These are phyloP conservation scores for Leptopilina boulardi DNA, from an alignment of 1,140 invertebrate species.

Conservation along the genomic window DNA sequence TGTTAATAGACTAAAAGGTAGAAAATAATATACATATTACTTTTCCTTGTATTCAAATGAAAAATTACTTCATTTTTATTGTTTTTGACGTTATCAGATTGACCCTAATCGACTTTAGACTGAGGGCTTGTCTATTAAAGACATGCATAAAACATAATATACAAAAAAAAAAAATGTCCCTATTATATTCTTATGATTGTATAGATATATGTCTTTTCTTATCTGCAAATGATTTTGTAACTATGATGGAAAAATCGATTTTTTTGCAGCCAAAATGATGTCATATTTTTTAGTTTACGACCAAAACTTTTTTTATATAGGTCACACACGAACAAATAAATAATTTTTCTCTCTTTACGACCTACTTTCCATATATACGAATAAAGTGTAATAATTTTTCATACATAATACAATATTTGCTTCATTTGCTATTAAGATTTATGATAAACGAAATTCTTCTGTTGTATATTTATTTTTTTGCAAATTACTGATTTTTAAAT, in stretches of 20 bases:
- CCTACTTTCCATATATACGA: background rate
- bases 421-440: background rate
- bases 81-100: background rate
- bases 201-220: background rate
- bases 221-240: background rate
- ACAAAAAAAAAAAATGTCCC: background rate
- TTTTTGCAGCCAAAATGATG: background rate
- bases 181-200: background rate
- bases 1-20: background rate
- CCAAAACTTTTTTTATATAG: background rate
- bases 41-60: background rate
- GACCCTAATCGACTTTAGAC: background rate
- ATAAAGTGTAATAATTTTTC: background rate
- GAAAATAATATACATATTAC: background rate
- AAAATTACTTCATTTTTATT: background rate
- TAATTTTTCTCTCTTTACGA: background rate
- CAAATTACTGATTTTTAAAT: too few relatives aligned
- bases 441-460: too few relatives aligned
- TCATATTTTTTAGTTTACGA: background rate
- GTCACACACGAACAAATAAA: background rate
- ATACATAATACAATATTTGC: background rate
- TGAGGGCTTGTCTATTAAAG: background rate
- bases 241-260: background rate
- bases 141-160: conserved; percentile 1
- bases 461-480: too few relatives aligned